Evolutionary conservation across 2,113 vertebrate genomes (phyloP), one percentile per base, ranked within the genome.

Genomic region (Sardina pilchardus): DNA sequence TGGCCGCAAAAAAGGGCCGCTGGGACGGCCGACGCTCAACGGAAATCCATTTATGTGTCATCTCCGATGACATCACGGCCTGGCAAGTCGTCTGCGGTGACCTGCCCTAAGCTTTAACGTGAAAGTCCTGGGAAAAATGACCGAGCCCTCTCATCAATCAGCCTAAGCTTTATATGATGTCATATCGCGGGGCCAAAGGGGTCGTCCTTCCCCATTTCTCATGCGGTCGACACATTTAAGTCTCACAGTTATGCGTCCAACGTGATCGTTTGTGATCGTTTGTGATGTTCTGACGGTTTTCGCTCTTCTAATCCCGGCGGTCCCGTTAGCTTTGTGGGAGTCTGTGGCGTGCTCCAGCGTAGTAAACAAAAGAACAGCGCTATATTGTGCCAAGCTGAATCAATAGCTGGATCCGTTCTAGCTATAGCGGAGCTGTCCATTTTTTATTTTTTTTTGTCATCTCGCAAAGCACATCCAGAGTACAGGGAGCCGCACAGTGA

Each of bases 11-110:
- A 82, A 44, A 83, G 14, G 84, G 87, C 87, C 81, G 39, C 82
- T 85, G 85, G 85, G 81, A 85, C 81, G 47, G 81, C 63, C 86
- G 78, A 91, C 88, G 85, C 71, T 87, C 86, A 87, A 43, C 67
- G 78, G 81, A 85, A 87, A 88, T 84, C 89, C 90, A 91, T 89
- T 87, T 85, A 86, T 87, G 67, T 86, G 85, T 84, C 81, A 85
- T 83, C 88, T 82, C 21, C 44, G 50, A 86, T 83, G 89, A 81
- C 89, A 90, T 86, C 56, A 1, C 44, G 48, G 39, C 42, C 75
- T n/a, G 80, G 39, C 43, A 67, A 34, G 87, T 84, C 80, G 59
- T 83, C 36, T 16, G 34, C 30, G 87, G 83, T 87, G 87, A 87
- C 82, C 19, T 82, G 21, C 53, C 53, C 30, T 14, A 14, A 1